Conservation (phyloP, 2,113 vertebrate genomes). For the Clarias macrocephalus region DNA sequence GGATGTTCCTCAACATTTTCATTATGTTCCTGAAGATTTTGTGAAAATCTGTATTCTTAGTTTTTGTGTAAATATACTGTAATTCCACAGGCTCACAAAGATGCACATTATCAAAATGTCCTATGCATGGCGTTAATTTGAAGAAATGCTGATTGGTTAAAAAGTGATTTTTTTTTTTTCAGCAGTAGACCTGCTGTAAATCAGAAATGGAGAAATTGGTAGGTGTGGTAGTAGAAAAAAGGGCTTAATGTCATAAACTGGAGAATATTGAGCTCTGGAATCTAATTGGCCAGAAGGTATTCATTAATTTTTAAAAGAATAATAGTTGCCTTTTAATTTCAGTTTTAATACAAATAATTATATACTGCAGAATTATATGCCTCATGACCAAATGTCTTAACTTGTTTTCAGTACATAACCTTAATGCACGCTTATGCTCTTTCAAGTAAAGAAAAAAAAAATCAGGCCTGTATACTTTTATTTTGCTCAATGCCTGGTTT, state of each 20-base stretch:
- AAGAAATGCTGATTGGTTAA: not conserved
- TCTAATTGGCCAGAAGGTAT: not conserved
- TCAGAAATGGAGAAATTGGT: not conserved
- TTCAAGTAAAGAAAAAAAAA: conserved; percentile 65
- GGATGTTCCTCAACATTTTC: not conserved
- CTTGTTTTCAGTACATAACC: not conserved
- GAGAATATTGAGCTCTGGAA: not conserved
- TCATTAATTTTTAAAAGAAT: not conserved
- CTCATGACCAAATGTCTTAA: not conserved
- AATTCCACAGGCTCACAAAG: not conserved
- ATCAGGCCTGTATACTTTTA: conserved; percentile 60
- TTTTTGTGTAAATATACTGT: not conserved
- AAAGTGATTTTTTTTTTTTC: not conserved
- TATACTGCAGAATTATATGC: not conserved
- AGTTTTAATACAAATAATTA: not conserved
- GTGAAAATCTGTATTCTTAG: not conserved
- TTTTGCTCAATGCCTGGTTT: conserved; percentile 61
- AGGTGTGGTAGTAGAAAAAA: not conserved
- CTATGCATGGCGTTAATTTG: too few species aligned
- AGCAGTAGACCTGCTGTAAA: not conserved
- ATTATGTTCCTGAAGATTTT: not conserved
- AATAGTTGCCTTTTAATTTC: not conserved
- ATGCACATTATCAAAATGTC: not conserved
- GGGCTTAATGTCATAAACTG: not conserved
- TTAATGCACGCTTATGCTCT: conserved; percentile 57